Conservation (phyloP, 2,113 vertebrate species). For the Coregonus clupeaformis region DNA sequence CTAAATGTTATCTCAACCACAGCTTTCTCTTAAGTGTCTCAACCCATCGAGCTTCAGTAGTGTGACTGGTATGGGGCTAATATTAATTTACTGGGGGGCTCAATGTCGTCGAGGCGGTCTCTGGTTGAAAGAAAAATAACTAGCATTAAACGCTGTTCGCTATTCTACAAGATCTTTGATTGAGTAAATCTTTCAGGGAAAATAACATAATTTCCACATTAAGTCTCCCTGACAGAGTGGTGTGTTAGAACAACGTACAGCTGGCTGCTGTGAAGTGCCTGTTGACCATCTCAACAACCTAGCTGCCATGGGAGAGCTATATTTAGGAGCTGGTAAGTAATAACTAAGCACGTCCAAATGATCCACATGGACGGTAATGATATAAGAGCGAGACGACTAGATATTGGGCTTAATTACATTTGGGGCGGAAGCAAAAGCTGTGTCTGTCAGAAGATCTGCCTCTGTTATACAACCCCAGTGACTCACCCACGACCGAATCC, state of each 20-base stretch:
- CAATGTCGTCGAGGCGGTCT: constrained; percentile 37
- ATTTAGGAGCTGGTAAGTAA: constrained; percentile 75
- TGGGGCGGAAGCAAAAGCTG: constrained; percentile 52
- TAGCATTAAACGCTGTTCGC: constrained; percentile 40
- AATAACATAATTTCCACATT: constrained; percentile 34
- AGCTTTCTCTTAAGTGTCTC: constrained; percentile 43
- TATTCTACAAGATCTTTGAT: constrained; percentile 37
- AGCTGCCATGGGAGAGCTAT: constrained; percentile 64
- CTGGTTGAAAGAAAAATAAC: constrained; percentile 50
- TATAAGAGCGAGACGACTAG: constrained; percentile 69
- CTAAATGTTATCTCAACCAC: constrained; percentile 30
- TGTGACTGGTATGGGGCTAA: constrained; percentile 43
- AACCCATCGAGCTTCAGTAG: constrained; percentile 16
- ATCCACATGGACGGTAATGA: constrained; percentile 66
- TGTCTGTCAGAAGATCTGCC: constrained; percentile 56
- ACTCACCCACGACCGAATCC: constrained; percentile 45
- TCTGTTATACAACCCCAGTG: constrained; percentile 57
- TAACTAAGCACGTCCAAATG: constrained; percentile 69
- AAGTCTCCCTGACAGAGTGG: constrained; percentile 46
- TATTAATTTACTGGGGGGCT: constrained; percentile 57
- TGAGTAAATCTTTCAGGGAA: constrained; percentile 45
- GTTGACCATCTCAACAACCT: constrained; percentile 23
- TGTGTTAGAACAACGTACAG: constrained; percentile 60
- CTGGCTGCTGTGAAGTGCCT: constrained; percentile 51
- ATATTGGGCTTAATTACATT: constrained; percentile 72